These are phyloP conservation scores for Nothoprocta perdicaria DNA, from an alignment of 2,113 vertebrate genomes.

Conservation along the genomic window DNA sequence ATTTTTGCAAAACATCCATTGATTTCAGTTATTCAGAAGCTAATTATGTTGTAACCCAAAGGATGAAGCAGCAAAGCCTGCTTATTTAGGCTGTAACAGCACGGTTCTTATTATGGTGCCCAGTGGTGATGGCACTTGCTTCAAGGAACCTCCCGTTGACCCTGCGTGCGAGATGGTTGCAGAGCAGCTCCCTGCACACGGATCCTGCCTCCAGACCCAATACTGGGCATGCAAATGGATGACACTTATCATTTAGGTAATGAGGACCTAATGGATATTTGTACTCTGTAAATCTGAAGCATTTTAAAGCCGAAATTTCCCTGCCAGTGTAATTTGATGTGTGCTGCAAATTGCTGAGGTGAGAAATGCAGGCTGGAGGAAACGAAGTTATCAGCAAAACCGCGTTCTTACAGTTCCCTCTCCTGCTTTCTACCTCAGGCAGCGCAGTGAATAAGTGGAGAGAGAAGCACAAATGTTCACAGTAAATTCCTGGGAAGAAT, in stretches of 20 bases:
- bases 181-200: not conserved
- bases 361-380: not conserved
- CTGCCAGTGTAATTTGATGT: not conserved
- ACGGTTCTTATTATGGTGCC: not conserved
- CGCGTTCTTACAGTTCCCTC: not conserved
- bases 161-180: not conserved
- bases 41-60: slow-evolving; percentile 43
- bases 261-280: slow-evolving; percentile 2
- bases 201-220: not conserved
- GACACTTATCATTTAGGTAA: not conserved
- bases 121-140: slow-evolving; percentile 12
- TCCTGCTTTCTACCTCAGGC: not conserved
- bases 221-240: not conserved
- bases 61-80: slow-evolving; percentile 23
- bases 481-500: not conserved
- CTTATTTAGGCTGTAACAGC: slow-evolving; percentile 6
- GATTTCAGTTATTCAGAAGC: slow-evolving; percentile 47
- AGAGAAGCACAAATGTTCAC: not conserved
- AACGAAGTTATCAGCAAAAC: not conserved
- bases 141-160: not conserved
- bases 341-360: not conserved
- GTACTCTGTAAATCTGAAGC: not conserved
- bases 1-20: slow-evolving; percentile 33
- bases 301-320: not conserved
- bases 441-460: not conserved